These are phyloP conservation scores for Psittacara wagleri DNA, from an alignment of 2,113 vertebrate species.

Conservation along the genomic window DNA sequence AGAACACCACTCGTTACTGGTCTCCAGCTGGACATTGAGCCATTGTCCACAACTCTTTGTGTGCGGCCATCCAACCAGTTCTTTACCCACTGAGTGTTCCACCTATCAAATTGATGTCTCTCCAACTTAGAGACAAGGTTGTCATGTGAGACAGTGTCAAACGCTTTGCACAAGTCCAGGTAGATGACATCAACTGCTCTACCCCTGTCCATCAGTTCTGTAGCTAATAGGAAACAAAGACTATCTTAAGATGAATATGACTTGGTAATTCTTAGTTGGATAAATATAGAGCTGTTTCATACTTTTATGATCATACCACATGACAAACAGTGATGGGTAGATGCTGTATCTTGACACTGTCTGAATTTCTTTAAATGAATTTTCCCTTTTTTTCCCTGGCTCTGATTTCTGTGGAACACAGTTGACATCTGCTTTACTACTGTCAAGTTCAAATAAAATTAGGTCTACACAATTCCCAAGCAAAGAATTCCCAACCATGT, in stretches of 20 bases:
- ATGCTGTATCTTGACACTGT: neutral
- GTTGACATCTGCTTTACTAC: neutral
- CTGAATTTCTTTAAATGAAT: neutral
- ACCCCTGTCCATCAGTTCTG: too few relatives aligned
- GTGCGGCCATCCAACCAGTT: too few relatives aligned
- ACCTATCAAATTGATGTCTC: too few relatives aligned
- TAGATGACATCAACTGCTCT: too few relatives aligned
- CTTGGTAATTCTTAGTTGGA: neutral
- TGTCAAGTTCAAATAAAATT: neutral
- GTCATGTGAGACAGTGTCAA: too few relatives aligned
- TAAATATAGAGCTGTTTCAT: neutral
- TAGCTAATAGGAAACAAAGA: neutral
- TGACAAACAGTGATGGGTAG: neutral
- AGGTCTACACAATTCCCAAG: neutral
- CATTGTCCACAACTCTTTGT: too few relatives aligned
- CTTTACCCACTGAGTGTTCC: too few relatives aligned
- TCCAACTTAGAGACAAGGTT: too few relatives aligned
- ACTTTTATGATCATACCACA: neutral
- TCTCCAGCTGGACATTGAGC: too few relatives aligned
- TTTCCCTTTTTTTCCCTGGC: neutral
- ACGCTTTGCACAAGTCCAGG: too few relatives aligned
- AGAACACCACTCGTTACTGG: too few relatives aligned
- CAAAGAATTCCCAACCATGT: neutral
- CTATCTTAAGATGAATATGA: neutral
- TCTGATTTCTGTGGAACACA: neutral